A percentile compares a stretch with the other conserved stretches of the same genome.
These are phyloP conservation scores for Hippocampus mohnikei DNA, from an alignment of 2,113 vertebrate species.

Conservation along the genomic window DNA sequence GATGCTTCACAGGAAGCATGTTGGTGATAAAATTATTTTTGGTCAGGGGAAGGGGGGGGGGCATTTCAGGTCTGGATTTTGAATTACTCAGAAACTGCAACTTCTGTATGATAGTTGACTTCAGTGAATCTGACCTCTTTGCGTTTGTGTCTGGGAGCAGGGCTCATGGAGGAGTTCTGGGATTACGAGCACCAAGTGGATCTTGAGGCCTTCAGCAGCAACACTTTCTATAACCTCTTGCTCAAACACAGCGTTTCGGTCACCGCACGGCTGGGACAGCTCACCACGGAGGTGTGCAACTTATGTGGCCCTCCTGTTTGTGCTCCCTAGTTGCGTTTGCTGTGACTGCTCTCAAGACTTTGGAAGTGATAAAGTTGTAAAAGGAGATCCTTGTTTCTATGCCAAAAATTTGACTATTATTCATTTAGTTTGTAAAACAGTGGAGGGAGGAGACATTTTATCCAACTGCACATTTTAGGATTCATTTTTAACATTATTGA, in stretches of 20 bases:
- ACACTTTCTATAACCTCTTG: slow-evolving; percentile 80
- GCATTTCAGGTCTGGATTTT: background rate
- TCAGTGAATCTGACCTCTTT: background rate
- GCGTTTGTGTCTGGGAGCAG: background rate
- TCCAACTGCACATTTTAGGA: background rate
- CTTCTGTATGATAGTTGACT: background rate
- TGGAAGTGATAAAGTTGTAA: slow-evolving; percentile 38
- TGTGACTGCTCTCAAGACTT: slow-evolving; percentile 45
- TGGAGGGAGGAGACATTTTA: slow-evolving; percentile 8
- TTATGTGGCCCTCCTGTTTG: slow-evolving; percentile 34
- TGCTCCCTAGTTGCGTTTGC: slow-evolving; percentile 16
- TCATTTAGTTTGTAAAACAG: background rate
- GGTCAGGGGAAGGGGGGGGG: too few relatives aligned
- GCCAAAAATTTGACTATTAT: slow-evolving; percentile 12
- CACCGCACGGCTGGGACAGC: slow-evolving; percentile 75
- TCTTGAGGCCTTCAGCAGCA: slow-evolving; percentile 82
- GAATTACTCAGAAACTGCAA: background rate
- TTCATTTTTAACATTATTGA: background rate
- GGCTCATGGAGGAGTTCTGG: slow-evolving; percentile 67
- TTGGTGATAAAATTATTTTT: too few relatives aligned
- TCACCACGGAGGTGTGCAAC: slow-evolving; percentile 78
- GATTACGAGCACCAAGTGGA: slow-evolving; percentile 81
- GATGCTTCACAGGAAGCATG: too few relatives aligned
- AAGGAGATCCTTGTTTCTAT: slow-evolving; percentile 18
- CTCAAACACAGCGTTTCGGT: slow-evolving; percentile 80